Conservation (phyloP, 2,888 invertebrate genomes). For the Quadroppia sp. region DNA sequence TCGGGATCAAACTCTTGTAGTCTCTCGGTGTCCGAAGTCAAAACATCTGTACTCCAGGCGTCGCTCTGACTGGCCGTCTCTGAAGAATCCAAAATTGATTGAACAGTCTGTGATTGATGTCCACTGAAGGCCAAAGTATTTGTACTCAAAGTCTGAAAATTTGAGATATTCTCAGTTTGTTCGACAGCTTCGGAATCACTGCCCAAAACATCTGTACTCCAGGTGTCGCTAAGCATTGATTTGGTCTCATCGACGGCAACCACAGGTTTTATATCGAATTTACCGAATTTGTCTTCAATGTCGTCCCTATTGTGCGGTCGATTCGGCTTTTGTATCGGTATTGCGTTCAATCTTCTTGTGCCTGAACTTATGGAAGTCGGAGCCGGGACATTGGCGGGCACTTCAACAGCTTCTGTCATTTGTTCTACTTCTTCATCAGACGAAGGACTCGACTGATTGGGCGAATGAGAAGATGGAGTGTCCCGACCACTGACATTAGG, state of each 20-base stretch:
- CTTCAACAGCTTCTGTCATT: constrained; percentile 46
- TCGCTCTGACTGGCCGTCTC: constrained; percentile 80
- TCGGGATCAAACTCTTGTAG: constrained; percentile 77
- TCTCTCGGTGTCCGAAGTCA: constrained; percentile 85
- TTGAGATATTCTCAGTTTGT: constrained; percentile 58
- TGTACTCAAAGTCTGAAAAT: not conserved
- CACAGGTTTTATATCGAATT: constrained; percentile 82
- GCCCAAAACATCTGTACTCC: constrained; percentile 96
- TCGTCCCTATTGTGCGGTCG: constrained; percentile 68
- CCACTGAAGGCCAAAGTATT: constrained; percentile 8
- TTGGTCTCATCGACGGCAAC: constrained; percentile 85
- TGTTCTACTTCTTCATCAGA: constrained; percentile 47
- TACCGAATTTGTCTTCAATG: constrained; percentile 96
- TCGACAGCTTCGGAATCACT: constrained; percentile 93
- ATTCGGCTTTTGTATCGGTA: constrained; percentile 26
- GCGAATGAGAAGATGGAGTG: constrained; percentile 81
- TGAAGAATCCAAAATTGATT: constrained; percentile 62
- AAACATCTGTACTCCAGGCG: constrained; percentile 96
- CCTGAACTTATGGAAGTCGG: not conserved
- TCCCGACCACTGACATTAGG: constrained; percentile 95
- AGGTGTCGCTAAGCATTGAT: constrained; percentile 94
- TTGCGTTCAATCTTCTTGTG: not conserved
- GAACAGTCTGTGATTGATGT: not conserved
- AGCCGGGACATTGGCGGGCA: not conserved
- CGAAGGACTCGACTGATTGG: constrained; percentile 36